Conservation (phyloP, 2,888 invertebrate genomes). For the Polydesmus complanatus region DNA sequence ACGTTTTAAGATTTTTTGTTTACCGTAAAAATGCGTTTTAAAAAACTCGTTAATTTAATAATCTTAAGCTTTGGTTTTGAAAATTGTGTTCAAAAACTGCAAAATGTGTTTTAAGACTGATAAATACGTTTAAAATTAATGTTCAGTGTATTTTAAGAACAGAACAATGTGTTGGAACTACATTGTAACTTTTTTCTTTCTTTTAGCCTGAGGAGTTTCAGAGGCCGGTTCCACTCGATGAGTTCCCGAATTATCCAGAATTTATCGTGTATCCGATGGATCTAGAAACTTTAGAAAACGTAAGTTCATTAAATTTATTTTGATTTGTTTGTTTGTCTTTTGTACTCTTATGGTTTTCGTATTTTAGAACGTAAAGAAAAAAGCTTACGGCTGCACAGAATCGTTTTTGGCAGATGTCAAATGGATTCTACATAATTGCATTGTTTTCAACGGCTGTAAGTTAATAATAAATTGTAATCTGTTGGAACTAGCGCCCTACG, state of each 20-base stretch:
- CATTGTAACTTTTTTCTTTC: slow-evolving; percentile 3
- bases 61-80: no score
- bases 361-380: slow-evolving; percentile 52
- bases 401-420: slow-evolving; percentile 79
- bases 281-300: slow-evolving; percentile 50
- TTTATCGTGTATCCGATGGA: slow-evolving; percentile 81
- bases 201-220: slow-evolving; percentile 50
- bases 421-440: slow-evolving; percentile 88
- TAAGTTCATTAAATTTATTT: background rate
- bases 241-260: slow-evolving; percentile 62
- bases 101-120: no score
- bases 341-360: no score
- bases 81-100: no score
- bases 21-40: no score
- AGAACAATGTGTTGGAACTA: background rate
- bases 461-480: no score
- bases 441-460: slow-evolving; percentile 77
- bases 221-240: slow-evolving; percentile 52
- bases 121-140: no score
- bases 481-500: no score
- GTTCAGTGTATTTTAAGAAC: no score
- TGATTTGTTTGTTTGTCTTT: background rate
- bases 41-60: no score
- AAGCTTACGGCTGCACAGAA: slow-evolving; percentile 69
- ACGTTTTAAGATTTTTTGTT: background rate